phyloP scores from a whole-genome alignment of 2,797 vertebrate species.

The Eidolon dupreanum region DNA sequence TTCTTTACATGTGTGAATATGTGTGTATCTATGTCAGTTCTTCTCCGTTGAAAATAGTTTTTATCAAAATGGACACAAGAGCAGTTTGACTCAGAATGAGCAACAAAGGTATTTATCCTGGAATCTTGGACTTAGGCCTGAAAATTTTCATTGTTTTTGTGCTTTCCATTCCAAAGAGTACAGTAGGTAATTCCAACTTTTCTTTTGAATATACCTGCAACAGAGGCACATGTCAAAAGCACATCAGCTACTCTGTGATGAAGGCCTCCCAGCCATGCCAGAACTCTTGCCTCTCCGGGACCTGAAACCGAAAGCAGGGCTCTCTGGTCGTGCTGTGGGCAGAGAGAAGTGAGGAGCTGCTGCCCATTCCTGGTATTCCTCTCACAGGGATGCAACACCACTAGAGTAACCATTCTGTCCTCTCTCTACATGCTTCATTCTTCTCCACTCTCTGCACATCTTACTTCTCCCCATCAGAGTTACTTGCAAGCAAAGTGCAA shows the following conservation, averaged over 20 bases:
- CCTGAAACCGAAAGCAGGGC: background rate
- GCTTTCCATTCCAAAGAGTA: background rate
- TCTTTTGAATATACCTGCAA: background rate
- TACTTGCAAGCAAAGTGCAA: background rate
- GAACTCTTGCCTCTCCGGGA: background rate
- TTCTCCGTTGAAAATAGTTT: background rate
- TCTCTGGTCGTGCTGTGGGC: background rate
- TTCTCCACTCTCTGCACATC: too few relatives aligned
- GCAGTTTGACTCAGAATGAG: background rate
- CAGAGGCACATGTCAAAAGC: background rate
- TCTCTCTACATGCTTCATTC: background rate
- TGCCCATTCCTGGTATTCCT: background rate
- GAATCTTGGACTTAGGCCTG: background rate
- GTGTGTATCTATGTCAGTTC: background rate
- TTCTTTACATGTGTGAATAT: background rate
- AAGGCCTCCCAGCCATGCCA: background rate
- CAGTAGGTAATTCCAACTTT: background rate
- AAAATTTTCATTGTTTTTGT: slow-evolving; percentile 32
- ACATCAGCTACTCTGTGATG: background rate
- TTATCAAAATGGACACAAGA: background rate
- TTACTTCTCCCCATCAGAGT: background rate
- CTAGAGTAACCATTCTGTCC: background rate
- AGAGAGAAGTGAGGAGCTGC: background rate
- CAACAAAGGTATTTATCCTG: background rate
- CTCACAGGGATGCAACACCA: fast-evolving